Evolutionary conservation across 2,888 invertebrate genomes (phyloP).

Genomic region (Polia nebulosa): DNA sequence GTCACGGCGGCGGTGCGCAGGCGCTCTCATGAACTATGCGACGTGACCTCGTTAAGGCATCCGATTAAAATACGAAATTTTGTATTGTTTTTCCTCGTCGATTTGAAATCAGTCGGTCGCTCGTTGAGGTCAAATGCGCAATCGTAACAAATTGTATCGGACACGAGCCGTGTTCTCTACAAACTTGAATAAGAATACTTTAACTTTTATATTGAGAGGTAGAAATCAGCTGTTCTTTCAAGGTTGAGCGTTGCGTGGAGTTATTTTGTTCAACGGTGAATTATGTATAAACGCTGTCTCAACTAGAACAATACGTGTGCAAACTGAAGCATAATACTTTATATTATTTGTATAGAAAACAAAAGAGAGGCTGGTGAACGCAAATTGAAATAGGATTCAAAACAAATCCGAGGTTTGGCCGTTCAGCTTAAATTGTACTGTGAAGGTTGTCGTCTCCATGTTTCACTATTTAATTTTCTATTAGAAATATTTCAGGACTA

Average conservation of each 20-base stretch:
- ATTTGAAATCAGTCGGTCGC: slow-evolving; percentile 76
- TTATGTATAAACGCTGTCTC: slow-evolving; percentile 60
- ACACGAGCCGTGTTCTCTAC: slow-evolving; percentile 59
- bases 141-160: slow-evolving; percentile 72
- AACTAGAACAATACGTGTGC: slow-evolving; percentile 68
- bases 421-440: slow-evolving; percentile 24
- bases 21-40: slow-evolving; percentile 61
- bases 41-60: slow-evolving; percentile 70
- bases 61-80: slow-evolving; percentile 74
- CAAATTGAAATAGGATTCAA: slow-evolving; percentile 51
- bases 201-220: slow-evolving; percentile 68
- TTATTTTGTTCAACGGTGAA: slow-evolving; percentile 63
- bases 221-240: slow-evolving; percentile 79
- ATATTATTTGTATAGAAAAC: slow-evolving; percentile 40
- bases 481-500: background rate
- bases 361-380: slow-evolving; percentile 48
- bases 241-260: slow-evolving; percentile 72
- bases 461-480: background rate
- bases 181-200: slow-evolving; percentile 58
- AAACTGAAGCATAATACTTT: slow-evolving; percentile 56
- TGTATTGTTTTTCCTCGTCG: slow-evolving; percentile 78
- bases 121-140: slow-evolving; percentile 76
- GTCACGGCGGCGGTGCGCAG: slow-evolving; percentile 69
- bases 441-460: slow-evolving; percentile 43
- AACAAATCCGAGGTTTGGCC: slow-evolving; percentile 56